Base-by-base conservation (phyloP, 2,797 vertebrate genomes). In the Sparus aurata region DNA sequence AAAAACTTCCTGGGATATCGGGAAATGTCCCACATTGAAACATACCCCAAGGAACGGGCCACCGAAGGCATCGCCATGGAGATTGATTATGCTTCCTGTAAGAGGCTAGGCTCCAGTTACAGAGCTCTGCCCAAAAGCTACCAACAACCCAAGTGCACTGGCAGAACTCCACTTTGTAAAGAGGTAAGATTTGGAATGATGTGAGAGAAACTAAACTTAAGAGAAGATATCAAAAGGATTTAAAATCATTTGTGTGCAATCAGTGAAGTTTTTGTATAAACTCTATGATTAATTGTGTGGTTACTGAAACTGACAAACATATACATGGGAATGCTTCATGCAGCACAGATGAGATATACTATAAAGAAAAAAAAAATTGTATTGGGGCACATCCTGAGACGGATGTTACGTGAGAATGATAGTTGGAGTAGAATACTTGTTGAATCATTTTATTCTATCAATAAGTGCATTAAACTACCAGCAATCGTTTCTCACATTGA, bases 51-150 rank as follows among this genome's bases (percentile, higher is more conserved):
- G 94, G 98, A 99, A 59, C 95, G 98, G 75, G 97, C 97, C 65
- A 99, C 98, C 0, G 98, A 99, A 90, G 98, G 98, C 73, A 99
- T 99, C 84, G 98, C 98, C 84, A 99, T 99, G 98, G 98, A 99
- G 94, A 99, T 99, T 60, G 98, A 99, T 92, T 99, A 99, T 66
- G 98, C 98, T 49, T 99, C 98, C 77, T 99, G 98, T 91, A 99
- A 99, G 92, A 95, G 97, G 69, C 92, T 99, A 59, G 98, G 98
- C 79, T 99, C 97, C 89, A 99, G 98, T 95, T 99, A 99, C 94
- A 93, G 98, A 89, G 98, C 98, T 45, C 93, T 99, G 57, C 98
- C 98, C 66, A 99, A 99, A 94, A 99, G 97, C 92, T 99, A 98
- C 95, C 97, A 98, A 90, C 98, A 99, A 85, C 98, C 98, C 85